phyloP scores from a whole-genome alignment of 1,140 invertebrate genomes.

The Drosophila simulans region DNA sequence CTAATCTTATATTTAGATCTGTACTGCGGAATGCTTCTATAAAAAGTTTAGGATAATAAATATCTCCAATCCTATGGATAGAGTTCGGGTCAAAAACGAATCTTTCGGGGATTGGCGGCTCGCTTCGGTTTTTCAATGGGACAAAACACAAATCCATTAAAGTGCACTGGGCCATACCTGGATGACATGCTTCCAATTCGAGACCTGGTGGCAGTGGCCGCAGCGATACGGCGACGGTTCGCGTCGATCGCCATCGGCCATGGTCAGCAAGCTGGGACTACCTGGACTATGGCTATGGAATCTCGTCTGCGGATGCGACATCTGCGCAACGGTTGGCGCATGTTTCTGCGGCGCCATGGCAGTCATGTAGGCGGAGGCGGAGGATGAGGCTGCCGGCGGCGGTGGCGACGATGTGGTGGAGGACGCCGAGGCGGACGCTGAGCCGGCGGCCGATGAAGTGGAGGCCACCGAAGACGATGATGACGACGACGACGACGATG shows the following conservation, averaged over 20 bases:
- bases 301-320: constrained; percentile 48
- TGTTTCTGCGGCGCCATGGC: constrained; percentile 44
- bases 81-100: constrained; percentile 12
- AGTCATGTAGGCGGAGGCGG: constrained; percentile 45
- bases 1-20: too few relatives aligned
- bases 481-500: constrained; percentile 46
- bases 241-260: constrained; percentile 77
- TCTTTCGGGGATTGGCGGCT: constrained; percentile 19
- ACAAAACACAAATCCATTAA: constrained; percentile 76
- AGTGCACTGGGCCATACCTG: constrained; percentile 86
- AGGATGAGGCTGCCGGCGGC: constrained; percentile 33
- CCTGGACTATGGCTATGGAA: constrained; percentile 75
- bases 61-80: background rate
- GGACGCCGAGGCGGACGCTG: constrained; percentile 33
- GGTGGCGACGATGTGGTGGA: constrained; percentile 40
- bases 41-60: too few relatives aligned
- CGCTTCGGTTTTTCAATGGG: constrained; percentile 61
- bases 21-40: too few relatives aligned
- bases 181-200: constrained; percentile 92
- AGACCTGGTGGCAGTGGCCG: constrained; percentile 90
- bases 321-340: constrained; percentile 8
- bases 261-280: constrained; percentile 76
- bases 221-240: constrained; percentile 88
- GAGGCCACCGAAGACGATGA: constrained; percentile 43
- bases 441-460: constrained; percentile 31